Percentiles rank a stretch among this genome's conserved stretches.
These are phyloP conservation scores for Mormyrops attenuatus DNA, from an alignment of 2,797 vertebrate species.

Conservation along the genomic window DNA sequence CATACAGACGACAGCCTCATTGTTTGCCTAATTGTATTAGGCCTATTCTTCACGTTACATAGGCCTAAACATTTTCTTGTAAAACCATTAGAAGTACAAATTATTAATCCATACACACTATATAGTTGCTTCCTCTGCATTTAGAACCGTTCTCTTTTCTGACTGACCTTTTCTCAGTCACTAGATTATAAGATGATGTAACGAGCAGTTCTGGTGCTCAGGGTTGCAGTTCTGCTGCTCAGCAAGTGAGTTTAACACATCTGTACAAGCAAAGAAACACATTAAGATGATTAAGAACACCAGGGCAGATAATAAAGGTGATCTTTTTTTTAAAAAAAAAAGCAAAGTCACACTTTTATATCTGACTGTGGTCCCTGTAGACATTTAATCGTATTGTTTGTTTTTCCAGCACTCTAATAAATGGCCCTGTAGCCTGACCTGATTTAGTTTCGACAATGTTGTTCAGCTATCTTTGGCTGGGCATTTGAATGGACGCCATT, in stretches of 20 bases:
- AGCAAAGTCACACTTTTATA: neutral
- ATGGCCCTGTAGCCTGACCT: conserved; percentile 74
- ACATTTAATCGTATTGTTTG: neutral
- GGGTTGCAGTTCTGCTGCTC: neutral
- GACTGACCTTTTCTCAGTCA: neutral
- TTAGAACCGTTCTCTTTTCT: neutral
- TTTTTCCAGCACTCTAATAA: neutral
- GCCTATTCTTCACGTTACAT: neutral
- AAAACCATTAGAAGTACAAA: neutral
- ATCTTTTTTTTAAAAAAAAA: neutral
- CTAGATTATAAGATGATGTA: neutral
- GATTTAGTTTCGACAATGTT: conserved; percentile 93
- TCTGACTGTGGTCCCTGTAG: neutral
- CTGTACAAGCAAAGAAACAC: neutral
- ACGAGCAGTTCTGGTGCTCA: neutral
- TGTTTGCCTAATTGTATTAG: neutral
- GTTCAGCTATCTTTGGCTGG: conserved; percentile 90
- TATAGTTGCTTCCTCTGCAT: neutral
- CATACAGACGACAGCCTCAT: neutral
- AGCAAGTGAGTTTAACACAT: neutral
- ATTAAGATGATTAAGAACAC: neutral
- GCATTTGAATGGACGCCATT: neutral
- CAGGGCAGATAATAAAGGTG: neutral
- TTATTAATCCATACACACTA: neutral
- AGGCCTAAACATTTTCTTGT: neutral